Evolutionary conservation across 2,888 invertebrate genomes (phyloP), one percentile per base, ranked within the genome.

Genomic region (Dromius quadrimaculatus): DNA sequence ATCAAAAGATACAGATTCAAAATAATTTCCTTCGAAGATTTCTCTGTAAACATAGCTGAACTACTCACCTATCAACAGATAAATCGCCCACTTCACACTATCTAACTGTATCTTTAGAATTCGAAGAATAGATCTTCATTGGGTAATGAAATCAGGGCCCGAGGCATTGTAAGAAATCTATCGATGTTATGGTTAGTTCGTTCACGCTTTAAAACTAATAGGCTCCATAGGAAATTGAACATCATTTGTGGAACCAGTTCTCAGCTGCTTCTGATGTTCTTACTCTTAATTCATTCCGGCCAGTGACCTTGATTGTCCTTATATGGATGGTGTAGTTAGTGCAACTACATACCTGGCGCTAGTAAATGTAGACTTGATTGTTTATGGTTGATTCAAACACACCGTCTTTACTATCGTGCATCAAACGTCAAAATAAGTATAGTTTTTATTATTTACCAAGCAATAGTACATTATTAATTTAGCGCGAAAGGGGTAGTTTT

Each of bases 221-320:
- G 20, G 22, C 59, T 61, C 38, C 22, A 38, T 61, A 43, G 45
- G 63, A 63, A 63, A 45, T 63, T 63, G 28, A 43, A 63, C 63
- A 43, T 63, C 43, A 63, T 63, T 63, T 63, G 43, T 63, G 45
- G 32, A 63, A 63, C 63, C 63, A 28, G 63, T 63, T 63, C 43
- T 15, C 36, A 34, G 22, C 20, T 19, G 59, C 59, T 59, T n/a
- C 36, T 59, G 20, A 9, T 23, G 50, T 9, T 15, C 23, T 13
- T 54, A 28, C 41, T 28, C 11, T 36, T 59, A 59, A 59, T 59
- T 59, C 34, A 59, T 34, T 47, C n/a, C 34, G 63, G 28, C 1
- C 63, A 63, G 17, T 45, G 63, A 43, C 63, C 63, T 63, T 45
- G 45, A 43, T 32, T 63, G 17, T 23, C 63, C 63, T 8, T 63